These are phyloP conservation scores for Tryphoninae sp. DNA, from an alignment of 2,888 invertebrate species.

Conservation along the genomic window DNA sequence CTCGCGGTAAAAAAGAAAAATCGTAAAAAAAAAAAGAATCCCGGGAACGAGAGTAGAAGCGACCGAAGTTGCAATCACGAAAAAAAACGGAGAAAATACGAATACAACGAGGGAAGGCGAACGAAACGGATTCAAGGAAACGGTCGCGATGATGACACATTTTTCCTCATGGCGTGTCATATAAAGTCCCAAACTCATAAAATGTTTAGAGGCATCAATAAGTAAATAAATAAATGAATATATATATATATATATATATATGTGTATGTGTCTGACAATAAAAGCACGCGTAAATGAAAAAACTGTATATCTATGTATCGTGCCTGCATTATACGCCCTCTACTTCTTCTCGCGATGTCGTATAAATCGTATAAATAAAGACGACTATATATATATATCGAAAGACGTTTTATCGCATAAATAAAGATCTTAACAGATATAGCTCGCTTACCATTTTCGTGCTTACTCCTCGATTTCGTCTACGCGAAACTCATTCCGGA, in stretches of 20 bases:
- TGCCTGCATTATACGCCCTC: no score
- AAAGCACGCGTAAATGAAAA: background rate
- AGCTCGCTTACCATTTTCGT: slow-evolving; percentile 38
- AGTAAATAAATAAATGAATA: background rate
- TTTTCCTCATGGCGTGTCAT: background rate
- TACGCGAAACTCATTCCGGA: slow-evolving; percentile 12
- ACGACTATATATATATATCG: no score
- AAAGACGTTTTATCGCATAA: slow-evolving; percentile 18
- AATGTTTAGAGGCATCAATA: background rate
- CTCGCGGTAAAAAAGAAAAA: slow-evolving; percentile 25
- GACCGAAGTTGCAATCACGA: background rate
- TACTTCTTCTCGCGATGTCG: no score
- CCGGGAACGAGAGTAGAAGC: slow-evolving; percentile 2
- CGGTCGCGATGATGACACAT: slow-evolving; percentile 9
- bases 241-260: background rate
- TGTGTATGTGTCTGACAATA: no score
- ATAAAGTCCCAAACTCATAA: background rate
- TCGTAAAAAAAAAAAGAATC: background rate
- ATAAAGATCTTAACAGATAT: slow-evolving; percentile 29
- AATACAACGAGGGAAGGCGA: background rate
- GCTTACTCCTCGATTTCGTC: slow-evolving; percentile 15
- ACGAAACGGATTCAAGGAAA: slow-evolving; percentile 2
- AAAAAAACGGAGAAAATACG: slow-evolving; percentile 12
- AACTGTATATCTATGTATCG: background rate
- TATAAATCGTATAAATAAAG: no score